These are phyloP conservation scores for Pachyrhynchus sulphureomaculatus DNA, from an alignment of 1,140 invertebrate genomes.

Conservation along the genomic window DNA sequence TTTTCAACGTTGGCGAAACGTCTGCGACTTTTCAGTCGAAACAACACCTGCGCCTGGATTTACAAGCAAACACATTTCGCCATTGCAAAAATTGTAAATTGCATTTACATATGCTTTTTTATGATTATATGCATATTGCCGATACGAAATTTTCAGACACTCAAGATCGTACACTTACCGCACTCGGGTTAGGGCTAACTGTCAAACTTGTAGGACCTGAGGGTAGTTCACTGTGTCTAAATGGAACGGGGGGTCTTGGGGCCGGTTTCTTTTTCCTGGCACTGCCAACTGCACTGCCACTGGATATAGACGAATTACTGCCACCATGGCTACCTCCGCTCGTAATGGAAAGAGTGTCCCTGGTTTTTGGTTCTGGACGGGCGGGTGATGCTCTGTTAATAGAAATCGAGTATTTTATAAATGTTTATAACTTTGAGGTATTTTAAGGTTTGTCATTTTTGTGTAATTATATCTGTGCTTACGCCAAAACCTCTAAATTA, in stretches of 20 bases:
- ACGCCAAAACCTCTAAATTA: too few species aligned
- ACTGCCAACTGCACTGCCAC: conserved; percentile 38
- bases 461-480: too few species aligned
- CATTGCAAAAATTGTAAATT: too few species aligned
- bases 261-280: conserved; percentile 69
- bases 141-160: too few species aligned
- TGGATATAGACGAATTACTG: conserved; percentile 45
- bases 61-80: too few species aligned
- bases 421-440: too few species aligned
- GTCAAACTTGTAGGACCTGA: conserved; percentile 40
- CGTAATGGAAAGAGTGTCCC: conserved; percentile 16
- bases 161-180: conserved; percentile 52
- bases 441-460: too few species aligned
- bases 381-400: conserved; percentile 37
- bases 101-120: too few species aligned
- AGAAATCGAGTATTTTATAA: conserved; percentile 6
- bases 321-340: conserved; percentile 30
- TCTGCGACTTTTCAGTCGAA: too few species aligned
- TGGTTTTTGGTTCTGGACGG: conserved; percentile 54
- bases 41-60: too few species aligned
- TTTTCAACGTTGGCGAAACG: too few species aligned
- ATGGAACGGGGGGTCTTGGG: conserved; percentile 63
- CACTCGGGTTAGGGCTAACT: conserved; percentile 49
- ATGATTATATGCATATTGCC: too few species aligned
- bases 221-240: conserved; percentile 15